Conservation (phyloP, 2,888 invertebrate genomes). For the Abscondita cerata region DNA sequence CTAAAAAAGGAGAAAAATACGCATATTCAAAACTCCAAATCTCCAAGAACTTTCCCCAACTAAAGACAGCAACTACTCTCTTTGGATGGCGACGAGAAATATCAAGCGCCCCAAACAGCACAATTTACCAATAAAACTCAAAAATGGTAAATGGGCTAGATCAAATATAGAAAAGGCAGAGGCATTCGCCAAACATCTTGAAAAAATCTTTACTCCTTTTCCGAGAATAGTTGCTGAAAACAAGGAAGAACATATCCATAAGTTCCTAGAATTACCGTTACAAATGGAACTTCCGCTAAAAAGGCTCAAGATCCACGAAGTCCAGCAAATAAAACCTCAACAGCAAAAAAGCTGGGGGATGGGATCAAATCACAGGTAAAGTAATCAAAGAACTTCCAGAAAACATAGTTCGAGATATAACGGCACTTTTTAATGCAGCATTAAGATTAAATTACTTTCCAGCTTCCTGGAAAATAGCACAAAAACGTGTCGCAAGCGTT, state of each 20-base stretch:
- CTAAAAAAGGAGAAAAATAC: slow-evolving; percentile 16
- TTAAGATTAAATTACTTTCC: too few relatives aligned
- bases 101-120: slow-evolving; percentile 18
- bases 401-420: too few relatives aligned
- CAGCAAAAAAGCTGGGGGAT: background rate
- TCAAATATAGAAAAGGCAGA: slow-evolving; percentile 21
- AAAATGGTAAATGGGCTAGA: slow-evolving; percentile 6
- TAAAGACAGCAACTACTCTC: slow-evolving; percentile 18
- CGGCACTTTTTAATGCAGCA: too few relatives aligned
- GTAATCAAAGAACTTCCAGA: too few relatives aligned
- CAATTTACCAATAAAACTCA: slow-evolving; percentile 14
- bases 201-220: slow-evolving; percentile 10
- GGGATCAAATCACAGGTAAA: too few relatives aligned
- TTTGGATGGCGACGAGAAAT: slow-evolving; percentile 21
- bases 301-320: slow-evolving; percentile 7
- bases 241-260: too few relatives aligned
- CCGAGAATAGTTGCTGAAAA: slow-evolving; percentile 4
- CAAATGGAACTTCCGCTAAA: slow-evolving; percentile 10
- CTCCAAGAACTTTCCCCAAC: slow-evolving; percentile 16
- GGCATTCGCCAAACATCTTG: slow-evolving; percentile 15
- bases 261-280: background rate
- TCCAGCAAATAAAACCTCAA: slow-evolving; percentile 2
- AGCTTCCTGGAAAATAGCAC: background rate
- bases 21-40: too few relatives aligned
- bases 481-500: too few relatives aligned